Evolutionary conservation across 1,140 invertebrate genomes (phyloP), one percentile per base, ranked within the genome.

Genomic region (Drosophila arawakana): DNA sequence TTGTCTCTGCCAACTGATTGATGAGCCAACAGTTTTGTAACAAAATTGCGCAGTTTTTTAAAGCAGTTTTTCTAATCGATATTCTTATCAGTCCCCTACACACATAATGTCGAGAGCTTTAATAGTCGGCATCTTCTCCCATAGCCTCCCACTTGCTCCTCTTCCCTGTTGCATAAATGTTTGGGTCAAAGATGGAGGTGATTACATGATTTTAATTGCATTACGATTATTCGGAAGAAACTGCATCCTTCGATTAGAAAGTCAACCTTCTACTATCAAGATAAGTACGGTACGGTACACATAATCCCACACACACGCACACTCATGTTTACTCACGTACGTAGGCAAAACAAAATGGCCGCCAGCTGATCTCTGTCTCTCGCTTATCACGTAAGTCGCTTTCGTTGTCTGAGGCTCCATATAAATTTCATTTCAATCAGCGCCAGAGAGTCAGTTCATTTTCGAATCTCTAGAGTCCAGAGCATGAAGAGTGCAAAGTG

Each of bases 271-370:
- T 30, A 30, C 25, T 5, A 30, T 30, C 25, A 5, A 30, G 25
- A 30, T 30, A 30, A 30, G 25, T 30, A 5, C 18, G 18, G 18
- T 21, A 2, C 18, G 18, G 6, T 30, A 30, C 25, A 4, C 25
- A 30, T 0, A 4, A 30, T 30, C 25, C 25, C 25, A 30, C 25
- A 30, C 25, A 30, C 25, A 30, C 25, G 6, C 25, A 30, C 6
- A 5, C 6, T 5, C 25, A 30, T 30, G 25, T 30, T 30, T 30
- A 30, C 11, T 37, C 50, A 25, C 39, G 21, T 63, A 41, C 30
- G n/a, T 65, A 54, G 39, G 21, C 71, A 37, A 62, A 81, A 88
- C 84, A 86, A 86, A 86, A 86, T 86, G 83, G 83, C 83, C 73
- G n/a, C 71, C 34, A 50, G 65, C 66, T 88, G 82, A 86, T 85